Base-by-base conservation (phyloP, 2,888 invertebrate species). In the Xylocampa areola region DNA sequence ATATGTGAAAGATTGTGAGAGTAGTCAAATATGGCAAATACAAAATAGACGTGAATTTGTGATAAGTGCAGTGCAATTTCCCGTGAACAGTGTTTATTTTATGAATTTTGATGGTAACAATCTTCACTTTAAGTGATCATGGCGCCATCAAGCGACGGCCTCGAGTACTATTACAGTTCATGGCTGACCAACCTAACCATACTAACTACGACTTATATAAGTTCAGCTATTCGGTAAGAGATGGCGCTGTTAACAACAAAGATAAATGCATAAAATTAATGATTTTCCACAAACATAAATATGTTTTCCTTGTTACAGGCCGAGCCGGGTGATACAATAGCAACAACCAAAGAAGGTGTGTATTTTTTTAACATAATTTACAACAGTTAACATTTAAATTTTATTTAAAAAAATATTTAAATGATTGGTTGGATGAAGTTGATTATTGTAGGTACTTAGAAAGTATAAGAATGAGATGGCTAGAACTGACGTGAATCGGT, bases 311-410 rank as follows among this genome's bases (percentile, higher is more conserved):
- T 72, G 78, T 94, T 91, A 41, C 92, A 96, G 95, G 95, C 96
- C 66, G 96, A 96, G 87, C 96, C 96, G 59, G 96, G 96, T 43
- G 96, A 97, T 83, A 96, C 97, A 70, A 95, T 96, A 93, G 97
- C 97, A 80, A 96, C 97, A 86, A 97, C 97, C 94, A 97, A 97
- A 96, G 97, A 97, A 96, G 97, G 97, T 97, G 88, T 36, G 69
- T 72, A 35, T 13, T 52, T 33, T 45, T 25, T 8, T 29, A 2
- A 14, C 7, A 0, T 2, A 14, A 1, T 13, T 4, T 14, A 25
- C 25, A 14, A 39, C 4, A n/a, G n/a, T n/a, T n/a, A n/a, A n/a
- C n/a, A n/a, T n/a, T n/a, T n/a, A n/a, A n/a, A n/a, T n/a, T n/a
- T n/a, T n/a, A n/a, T n/a, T n/a, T n/a, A n/a, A n/a, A n/a, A n/a